Percentiles rank a stretch among this genome's conserved stretches.
phyloP scores from a whole-genome alignment of 2,113 vertebrate genomes.

The Protobothrops mucrosquamatus region DNA sequence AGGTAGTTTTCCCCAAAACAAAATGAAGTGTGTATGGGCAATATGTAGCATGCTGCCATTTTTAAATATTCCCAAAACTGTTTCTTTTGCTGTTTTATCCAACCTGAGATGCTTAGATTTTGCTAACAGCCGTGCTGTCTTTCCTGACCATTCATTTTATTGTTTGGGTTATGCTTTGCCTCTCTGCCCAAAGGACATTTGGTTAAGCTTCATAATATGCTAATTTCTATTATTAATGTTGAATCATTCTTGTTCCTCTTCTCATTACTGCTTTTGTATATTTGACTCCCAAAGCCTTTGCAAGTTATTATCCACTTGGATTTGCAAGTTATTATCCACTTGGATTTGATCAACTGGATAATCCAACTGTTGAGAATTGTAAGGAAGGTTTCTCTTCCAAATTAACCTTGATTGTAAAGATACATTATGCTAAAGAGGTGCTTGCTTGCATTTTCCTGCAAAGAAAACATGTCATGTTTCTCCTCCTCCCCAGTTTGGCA shows the following conservation, averaged over 20 bases:
- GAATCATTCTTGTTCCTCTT: conserved; percentile 31
- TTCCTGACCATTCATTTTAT: conserved; percentile 33
- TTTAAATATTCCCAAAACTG: conserved; percentile 43
- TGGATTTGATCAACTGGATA: conserved; percentile 12
- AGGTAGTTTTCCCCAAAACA: conserved; percentile 28
- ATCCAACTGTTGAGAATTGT: not conserved
- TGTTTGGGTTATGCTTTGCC: not conserved
- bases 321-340: conserved; percentile 17
- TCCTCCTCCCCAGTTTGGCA: not conserved
- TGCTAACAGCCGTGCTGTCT: conserved; percentile 16
- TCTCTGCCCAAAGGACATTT: not conserved
- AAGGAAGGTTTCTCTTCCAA: not conserved
- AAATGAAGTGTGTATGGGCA: conserved; percentile 34
- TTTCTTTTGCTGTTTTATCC: conserved; percentile 54
- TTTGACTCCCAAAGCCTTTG: conserved; percentile 48
- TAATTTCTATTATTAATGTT: conserved; percentile 39
- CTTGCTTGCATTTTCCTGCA: not conserved
- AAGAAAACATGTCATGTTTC: not conserved
- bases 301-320: conserved; percentile 17
- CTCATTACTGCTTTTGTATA: conserved; percentile 52
- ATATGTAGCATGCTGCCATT: conserved; percentile 42
- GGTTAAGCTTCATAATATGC: conserved; percentile 42
- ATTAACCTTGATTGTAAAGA: not conserved
- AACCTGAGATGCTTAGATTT: conserved; percentile 42
- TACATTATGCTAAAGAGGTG: not conserved